Conservation (phyloP, 1,140 invertebrate genomes). For the Conus betulinus region DNA sequence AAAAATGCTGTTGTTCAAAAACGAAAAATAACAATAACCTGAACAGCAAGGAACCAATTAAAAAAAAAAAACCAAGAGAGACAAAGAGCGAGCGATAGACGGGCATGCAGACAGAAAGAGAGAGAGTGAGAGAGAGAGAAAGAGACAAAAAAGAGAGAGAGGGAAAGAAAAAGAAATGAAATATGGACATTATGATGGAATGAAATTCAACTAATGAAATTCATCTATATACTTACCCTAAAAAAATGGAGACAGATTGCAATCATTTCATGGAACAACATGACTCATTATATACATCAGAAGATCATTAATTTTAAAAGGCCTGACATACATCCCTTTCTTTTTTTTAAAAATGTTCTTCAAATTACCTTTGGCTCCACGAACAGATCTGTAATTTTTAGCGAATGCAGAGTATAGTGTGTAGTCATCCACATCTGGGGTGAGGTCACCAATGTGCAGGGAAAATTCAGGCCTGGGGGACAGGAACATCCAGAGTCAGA, state of each 20-base stretch:
- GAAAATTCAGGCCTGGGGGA: slow-evolving; percentile 89
- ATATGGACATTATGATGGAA: too few species aligned
- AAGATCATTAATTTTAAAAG: too few species aligned
- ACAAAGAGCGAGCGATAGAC: background rate
- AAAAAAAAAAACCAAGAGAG: too few species aligned
- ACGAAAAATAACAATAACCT: too few species aligned
- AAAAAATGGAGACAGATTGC: too few species aligned
- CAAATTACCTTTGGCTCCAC: slow-evolving; percentile 91
- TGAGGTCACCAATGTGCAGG: slow-evolving; percentile 96
- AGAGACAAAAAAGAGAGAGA: background rate
- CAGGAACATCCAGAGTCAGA: background rate
- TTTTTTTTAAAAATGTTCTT: background rate
- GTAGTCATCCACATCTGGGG: slow-evolving; percentile 97
- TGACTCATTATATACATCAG: too few species aligned
- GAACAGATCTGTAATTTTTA: slow-evolving; percentile 92
- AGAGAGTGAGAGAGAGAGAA: background rate
- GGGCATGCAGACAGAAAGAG: background rate
- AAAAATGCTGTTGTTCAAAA: too few species aligned
- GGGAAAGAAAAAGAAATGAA: too few species aligned
- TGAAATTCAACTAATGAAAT: too few species aligned
- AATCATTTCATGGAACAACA: too few species aligned
- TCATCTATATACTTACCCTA: too few species aligned
- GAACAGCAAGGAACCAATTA: too few species aligned
- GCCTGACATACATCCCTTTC: background rate
- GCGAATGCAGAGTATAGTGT: slow-evolving; percentile 94